Conservation (phyloP, 2,113 vertebrate species). For the Redunca redunca region DNA sequence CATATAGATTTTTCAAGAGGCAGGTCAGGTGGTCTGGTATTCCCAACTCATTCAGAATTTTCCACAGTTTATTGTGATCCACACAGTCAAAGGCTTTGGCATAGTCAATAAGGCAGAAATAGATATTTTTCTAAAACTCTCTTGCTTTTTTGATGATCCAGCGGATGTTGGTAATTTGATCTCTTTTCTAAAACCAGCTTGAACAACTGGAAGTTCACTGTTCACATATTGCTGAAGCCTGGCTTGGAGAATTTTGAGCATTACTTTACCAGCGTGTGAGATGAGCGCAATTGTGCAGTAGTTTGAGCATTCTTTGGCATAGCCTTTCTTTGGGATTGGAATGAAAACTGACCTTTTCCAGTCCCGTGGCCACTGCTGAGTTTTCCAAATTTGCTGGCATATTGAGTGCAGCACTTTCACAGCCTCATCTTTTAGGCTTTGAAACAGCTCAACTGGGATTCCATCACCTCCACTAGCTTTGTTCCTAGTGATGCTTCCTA, state of each 20-base stretch:
- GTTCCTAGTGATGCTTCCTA: neutral
- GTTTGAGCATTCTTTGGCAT: neutral
- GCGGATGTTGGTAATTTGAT: neutral
- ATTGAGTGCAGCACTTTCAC: neutral
- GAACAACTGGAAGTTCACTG: neutral
- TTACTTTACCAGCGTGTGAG: accelerated
- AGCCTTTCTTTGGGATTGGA: neutral
- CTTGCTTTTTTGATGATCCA: neutral
- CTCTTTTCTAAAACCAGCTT: neutral
- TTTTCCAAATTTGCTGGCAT: neutral
- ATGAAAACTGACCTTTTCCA: neutral
- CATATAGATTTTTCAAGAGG: neutral
- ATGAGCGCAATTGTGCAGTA: neutral
- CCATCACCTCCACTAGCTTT: neutral
- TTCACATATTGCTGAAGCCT: neutral
- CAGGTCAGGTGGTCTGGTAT: neutral
- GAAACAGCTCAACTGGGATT: neutral
- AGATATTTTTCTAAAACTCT: neutral
- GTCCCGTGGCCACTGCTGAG: neutral
- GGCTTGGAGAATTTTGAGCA: neutral
- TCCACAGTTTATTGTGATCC: neutral
- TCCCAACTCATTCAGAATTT: neutral
- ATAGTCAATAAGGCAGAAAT: neutral
- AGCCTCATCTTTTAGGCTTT: neutral
- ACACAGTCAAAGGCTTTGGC: neutral